These are phyloP conservation scores for Gymnopithys bicolor DNA, from an alignment of 2,797 vertebrate genomes.

Conservation along the genomic window DNA sequence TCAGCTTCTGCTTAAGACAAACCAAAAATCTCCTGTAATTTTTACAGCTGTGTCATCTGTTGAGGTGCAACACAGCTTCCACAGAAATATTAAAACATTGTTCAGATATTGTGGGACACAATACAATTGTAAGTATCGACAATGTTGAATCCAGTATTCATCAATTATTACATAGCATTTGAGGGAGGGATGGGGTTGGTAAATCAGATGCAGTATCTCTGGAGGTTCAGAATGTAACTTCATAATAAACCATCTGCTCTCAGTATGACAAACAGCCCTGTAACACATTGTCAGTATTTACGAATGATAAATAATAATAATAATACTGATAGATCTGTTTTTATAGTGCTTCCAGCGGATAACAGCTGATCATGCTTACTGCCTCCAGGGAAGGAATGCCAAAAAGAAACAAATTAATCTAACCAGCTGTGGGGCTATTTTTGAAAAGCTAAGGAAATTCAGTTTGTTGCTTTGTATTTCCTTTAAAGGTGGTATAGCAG, in stretches of 20 bases:
- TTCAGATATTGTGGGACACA: background rate
- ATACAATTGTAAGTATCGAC: background rate
- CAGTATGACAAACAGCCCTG: background rate
- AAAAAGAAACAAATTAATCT: constrained; percentile 44
- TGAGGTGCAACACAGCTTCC: background rate
- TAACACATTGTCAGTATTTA: constrained; percentile 27
- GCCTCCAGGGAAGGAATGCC: constrained; percentile 12
- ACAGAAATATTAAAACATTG: background rate
- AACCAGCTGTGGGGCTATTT: constrained; percentile 59
- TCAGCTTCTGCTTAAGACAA: background rate
- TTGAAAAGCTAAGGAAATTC: constrained; percentile 36
- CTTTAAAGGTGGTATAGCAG: constrained; percentile 29
- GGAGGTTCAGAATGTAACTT: constrained; percentile 1
- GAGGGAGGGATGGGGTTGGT: background rate
- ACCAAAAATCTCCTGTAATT: background rate
- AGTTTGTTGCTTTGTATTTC: constrained; percentile 9
- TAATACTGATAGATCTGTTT: constrained; percentile 18
- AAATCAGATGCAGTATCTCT: background rate
- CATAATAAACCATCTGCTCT: constrained; percentile 43
- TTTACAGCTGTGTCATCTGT: background rate
- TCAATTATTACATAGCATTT: background rate
- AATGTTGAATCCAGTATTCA: background rate
- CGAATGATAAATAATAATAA: background rate
- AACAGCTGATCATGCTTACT: constrained; percentile 58
- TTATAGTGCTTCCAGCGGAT: constrained; percentile 13